phyloP scores from a whole-genome alignment of 1,140 invertebrate species.

The Delia radicum region DNA sequence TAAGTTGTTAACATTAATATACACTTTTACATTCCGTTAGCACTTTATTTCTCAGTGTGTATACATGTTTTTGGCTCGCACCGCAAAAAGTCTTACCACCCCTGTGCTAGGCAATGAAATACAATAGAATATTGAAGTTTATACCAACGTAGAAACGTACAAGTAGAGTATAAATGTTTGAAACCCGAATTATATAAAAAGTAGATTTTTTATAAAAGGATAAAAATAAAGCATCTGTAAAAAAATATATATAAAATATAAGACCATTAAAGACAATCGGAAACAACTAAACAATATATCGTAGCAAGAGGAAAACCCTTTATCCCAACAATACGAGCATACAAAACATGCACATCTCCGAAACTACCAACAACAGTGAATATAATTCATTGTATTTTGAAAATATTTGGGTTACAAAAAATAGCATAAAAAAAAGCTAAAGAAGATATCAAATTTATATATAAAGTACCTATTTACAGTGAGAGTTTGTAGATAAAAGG shows the following conservation, averaged over 20 bases:
- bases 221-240: not conserved
- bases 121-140: no score
- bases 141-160: no score
- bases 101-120: no score
- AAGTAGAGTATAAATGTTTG: no score
- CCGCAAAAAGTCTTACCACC: no score
- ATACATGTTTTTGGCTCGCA: no score
- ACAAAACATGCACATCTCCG: not conserved
- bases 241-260: not conserved
- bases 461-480: slow-evolving; percentile 1
- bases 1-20: no score
- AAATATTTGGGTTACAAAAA: not conserved
- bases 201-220: no score
- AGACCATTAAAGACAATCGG: not conserved
- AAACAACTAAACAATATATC: not conserved
- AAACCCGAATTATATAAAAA: no score
- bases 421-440: not conserved
- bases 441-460: not conserved
- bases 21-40: no score
- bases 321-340: not conserved
- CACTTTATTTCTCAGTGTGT: no score
- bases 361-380: not conserved
- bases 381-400: not conserved
- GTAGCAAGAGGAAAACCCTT: not conserved
- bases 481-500: no score